These are phyloP conservation scores for Drosophila arawakana DNA, from an alignment of 1,140 invertebrate genomes.

Conservation along the genomic window DNA sequence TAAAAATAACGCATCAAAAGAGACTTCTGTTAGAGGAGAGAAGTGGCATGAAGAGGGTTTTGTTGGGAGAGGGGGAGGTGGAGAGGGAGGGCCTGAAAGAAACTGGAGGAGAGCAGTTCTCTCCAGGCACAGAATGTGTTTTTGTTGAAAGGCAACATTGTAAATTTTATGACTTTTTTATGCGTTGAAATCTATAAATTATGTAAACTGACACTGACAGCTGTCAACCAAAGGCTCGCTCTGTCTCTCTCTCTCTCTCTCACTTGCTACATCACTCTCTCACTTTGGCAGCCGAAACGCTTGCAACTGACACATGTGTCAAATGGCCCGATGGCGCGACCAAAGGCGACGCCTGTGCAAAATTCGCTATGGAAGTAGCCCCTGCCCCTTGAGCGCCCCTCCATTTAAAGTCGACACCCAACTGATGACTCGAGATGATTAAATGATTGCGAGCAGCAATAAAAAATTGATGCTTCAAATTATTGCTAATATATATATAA, in stretches of 20 bases:
- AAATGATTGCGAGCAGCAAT: slow-evolving; percentile 78
- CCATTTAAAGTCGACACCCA: neutral
- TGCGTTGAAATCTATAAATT: slow-evolving; percentile 82
- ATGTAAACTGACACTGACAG: slow-evolving; percentile 83
- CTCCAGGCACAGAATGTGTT: slow-evolving; percentile 42
- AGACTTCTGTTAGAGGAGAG: slow-evolving; percentile 27
- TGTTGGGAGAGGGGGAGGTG: neutral
- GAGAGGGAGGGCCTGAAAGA: neutral
- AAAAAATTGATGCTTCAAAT: slow-evolving; percentile 77
- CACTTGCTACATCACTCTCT: neutral
- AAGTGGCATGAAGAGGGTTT: neutral
- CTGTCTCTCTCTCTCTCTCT: slow-evolving; percentile 11
- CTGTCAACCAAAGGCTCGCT: slow-evolving; percentile 70
- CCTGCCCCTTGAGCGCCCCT: neutral
- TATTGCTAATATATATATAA: slow-evolving; percentile 68
- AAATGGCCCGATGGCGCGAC: slow-evolving; percentile 71
- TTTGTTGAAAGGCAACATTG: slow-evolving; percentile 81
- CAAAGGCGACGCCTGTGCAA: slow-evolving; percentile 24
- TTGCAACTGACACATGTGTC: slow-evolving; percentile 81
- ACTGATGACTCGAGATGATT: slow-evolving; percentile 81
- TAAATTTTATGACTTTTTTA: slow-evolving; percentile 83
- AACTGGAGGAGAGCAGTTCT: neutral
- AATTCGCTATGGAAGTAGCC: slow-evolving; percentile 48
- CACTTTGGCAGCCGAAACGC: slow-evolving; percentile 55
- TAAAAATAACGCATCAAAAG: slow-evolving; percentile 76